Base-by-base conservation (phyloP, 2,888 invertebrate species). In the Matsumyia berberina region DNA sequence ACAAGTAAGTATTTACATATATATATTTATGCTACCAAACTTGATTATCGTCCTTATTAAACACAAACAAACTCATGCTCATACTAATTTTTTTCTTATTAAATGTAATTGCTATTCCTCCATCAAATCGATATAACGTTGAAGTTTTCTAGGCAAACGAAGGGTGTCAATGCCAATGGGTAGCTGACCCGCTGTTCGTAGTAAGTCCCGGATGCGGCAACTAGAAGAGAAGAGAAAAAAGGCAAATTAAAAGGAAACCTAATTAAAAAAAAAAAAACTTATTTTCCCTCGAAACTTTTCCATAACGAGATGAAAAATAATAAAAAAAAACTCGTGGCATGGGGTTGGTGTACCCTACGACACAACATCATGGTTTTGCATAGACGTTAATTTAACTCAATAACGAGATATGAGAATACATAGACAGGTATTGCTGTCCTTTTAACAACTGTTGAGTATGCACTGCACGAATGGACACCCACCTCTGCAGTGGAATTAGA, bases 161-260 rank as follows among this genome's bases (percentile, higher is more conserved):
- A 97, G 89, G 17, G 93, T 93, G 86, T 93, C 93, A 86, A 96
- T 96, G 11, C 96, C 96, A 87, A 94, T 93, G 0, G 97, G 97
- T 46, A 97, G 90, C 87, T 95, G 94, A 91, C 95, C 95, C 89
- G 95, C 95, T 37, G 92, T 88, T 92, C 95, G 94, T 57, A 97
- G 91, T 70, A 92, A 90, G 53, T 94, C 92, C 77, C 97, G 93
- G 51, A 97, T 94, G 19, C 92, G 92, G 89, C 96, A 96, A 86
- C 96, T 92, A 82, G 44, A 62, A 46, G 33, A 64, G 15, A 66
- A 33, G 66, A 15, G 35, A 9, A 19, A 66, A 57, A 17, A 17
- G 42, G 11, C 7, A 46, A 33, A 79, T 42, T 17, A 58, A 35
- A 60, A 44, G 17, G 2, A 35, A 12, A 33, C 7, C 57, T 31